These are phyloP conservation scores for Sinodicranocentrus sp. DNA, from an alignment of 2,888 invertebrate species.

Conservation along the genomic window DNA sequence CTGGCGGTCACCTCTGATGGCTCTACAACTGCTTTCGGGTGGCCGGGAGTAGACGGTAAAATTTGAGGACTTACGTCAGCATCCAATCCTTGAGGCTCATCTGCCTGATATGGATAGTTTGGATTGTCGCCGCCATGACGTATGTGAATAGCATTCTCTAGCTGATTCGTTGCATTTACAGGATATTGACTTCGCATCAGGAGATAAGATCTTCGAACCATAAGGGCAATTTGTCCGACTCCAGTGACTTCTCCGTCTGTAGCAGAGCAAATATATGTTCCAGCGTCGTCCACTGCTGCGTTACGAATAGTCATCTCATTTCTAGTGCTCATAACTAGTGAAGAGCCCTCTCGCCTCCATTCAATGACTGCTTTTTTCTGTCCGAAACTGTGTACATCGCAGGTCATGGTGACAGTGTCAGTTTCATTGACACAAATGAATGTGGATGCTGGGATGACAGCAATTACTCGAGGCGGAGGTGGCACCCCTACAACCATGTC, in stretches of 20 bases:
- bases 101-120: constrained; percentile 43
- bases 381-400: constrained; percentile 54
- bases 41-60: constrained; percentile 24
- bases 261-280: constrained; percentile 68
- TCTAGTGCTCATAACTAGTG: not conserved
- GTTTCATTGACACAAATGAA: constrained; percentile 71
- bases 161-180: not conserved
- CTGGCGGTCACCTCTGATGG: constrained; percentile 45
- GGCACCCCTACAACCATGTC: not conserved
- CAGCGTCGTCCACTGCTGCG: constrained; percentile 39
- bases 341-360: constrained; percentile 43
- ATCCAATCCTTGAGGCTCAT: constrained; percentile 4
- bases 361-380: constrained; percentile 3
- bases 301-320: constrained; percentile 22
- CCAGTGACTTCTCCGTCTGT: constrained; percentile 60
- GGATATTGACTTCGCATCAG: constrained; percentile 39
- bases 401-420: constrained; percentile 20
- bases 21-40: constrained; percentile 57
- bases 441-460: constrained; percentile 34
- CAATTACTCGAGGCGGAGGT: constrained; percentile 59
- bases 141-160: not conserved
- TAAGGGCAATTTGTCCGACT: constrained; percentile 58
- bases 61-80: not conserved
- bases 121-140: constrained; percentile 55
- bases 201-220: constrained; percentile 41